Percentiles rank a stretch among this genome's conserved stretches.
Conservation (phyloP, 64 coral and sea anemone species). For the Dendronephthya gigantea region DNA sequence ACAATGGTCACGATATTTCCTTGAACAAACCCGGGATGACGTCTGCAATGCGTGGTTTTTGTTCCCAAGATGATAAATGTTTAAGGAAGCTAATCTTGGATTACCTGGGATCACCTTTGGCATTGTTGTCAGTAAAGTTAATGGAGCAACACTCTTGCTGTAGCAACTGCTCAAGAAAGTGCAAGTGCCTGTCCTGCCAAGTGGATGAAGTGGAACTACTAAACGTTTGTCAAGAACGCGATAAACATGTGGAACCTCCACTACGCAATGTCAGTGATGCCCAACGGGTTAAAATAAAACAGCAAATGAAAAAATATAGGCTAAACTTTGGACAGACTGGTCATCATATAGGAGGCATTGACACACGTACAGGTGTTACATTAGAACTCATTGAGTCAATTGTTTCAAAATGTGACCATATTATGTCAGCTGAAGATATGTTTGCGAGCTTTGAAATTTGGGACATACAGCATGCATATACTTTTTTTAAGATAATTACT, state of each 20-base stretch:
- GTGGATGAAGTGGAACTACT: background rate
- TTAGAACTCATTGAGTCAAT: background rate
- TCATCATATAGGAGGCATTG: background rate
- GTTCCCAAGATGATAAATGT: no score
- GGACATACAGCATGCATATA: no score
- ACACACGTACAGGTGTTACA: background rate
- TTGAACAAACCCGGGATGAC: constrained; percentile 19
- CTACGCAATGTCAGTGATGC: background rate
- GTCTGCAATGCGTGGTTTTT: constrained; percentile 20
- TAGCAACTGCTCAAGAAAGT: background rate
- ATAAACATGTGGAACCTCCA: background rate
- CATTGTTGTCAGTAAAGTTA: background rate
- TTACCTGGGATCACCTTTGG: background rate
- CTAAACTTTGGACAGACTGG: background rate
- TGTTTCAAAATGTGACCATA: background rate
- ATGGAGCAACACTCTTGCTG: background rate
- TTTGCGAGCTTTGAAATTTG: no score
- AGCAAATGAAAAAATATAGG: background rate
- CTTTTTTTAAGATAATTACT: no score
- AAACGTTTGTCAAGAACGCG: background rate
- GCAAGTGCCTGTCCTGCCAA: background rate
- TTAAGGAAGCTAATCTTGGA: background rate
- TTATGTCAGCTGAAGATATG: background rate
- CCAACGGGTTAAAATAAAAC: background rate
- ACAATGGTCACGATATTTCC: constrained; percentile 23